Conservation (phyloP, 2,797 vertebrate species). For the Aratinga solstitialis region DNA sequence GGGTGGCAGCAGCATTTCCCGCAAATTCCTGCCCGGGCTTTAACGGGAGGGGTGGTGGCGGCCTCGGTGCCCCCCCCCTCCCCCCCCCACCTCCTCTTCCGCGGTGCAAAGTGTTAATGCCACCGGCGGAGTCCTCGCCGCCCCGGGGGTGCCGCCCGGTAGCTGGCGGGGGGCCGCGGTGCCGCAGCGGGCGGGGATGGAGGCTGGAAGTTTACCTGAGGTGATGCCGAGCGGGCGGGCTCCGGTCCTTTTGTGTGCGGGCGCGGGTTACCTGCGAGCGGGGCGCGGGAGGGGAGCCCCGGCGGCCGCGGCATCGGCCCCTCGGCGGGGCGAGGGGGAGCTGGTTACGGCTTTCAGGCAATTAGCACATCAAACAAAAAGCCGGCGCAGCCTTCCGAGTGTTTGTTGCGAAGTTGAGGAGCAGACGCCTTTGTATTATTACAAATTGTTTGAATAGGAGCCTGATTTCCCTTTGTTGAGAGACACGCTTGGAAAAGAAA, state of each 20-base stretch:
- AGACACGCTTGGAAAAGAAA: background rate
- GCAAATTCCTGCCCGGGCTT: conserved; percentile 42
- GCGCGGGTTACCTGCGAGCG: background rate
- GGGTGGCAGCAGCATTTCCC: conserved; percentile 40
- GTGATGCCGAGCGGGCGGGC: background rate
- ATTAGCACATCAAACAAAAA: conserved; percentile 62
- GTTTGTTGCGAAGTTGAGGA: conserved; percentile 52
- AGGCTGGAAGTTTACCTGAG: conserved; percentile 42
- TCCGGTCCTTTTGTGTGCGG: conserved; percentile 3
- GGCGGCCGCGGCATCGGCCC: background rate
- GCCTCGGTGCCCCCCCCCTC: background rate
- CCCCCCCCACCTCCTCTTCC: background rate
- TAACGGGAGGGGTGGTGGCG: background rate
- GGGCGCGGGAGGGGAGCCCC: background rate
- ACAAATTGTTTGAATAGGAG: conserved; percentile 62
- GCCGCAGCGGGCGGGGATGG: background rate
- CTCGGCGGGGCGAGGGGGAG: background rate
- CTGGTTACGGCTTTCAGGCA: conserved; percentile 24
- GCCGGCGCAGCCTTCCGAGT: conserved; percentile 22
- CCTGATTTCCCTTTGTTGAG: conserved; percentile 64
- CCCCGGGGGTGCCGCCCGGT: background rate
- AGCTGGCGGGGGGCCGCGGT: background rate
- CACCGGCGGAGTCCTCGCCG: background rate
- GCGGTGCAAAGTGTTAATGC: background rate
- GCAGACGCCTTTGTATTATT: conserved; percentile 53